Conservation (phyloP, 2,113 vertebrate genomes). For the Siphamia tubifer region DNA sequence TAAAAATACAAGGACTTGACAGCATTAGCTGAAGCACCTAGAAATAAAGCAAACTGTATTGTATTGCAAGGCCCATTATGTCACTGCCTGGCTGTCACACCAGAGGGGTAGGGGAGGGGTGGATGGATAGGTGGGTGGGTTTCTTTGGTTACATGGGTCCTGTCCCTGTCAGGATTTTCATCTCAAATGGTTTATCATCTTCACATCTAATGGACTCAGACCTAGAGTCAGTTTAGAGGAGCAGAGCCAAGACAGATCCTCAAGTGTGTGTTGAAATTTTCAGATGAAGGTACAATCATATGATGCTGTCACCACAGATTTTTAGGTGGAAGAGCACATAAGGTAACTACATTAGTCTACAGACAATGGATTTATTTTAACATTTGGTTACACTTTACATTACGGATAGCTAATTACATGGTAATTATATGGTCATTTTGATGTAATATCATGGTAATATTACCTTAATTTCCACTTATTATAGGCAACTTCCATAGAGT, state of each 20-base stretch:
- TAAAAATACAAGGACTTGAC: constrained; percentile 18
- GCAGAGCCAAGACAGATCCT: constrained; percentile 11
- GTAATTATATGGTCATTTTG: too few relatives aligned
- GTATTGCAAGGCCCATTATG: constrained; percentile 46
- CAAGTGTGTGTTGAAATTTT: constrained; percentile 24
- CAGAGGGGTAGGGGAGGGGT: neutral
- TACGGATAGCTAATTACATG: too few relatives aligned
- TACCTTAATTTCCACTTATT: too few relatives aligned
- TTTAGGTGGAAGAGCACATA: neutral
- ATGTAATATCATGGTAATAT: too few relatives aligned
- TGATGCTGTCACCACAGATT: constrained; percentile 23
- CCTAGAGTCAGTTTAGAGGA: constrained; percentile 10
- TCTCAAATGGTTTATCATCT: constrained; percentile 26
- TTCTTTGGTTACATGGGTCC: constrained; percentile 31
- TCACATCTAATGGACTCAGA: constrained; percentile 37
- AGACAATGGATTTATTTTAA: neutral
- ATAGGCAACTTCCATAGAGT: too few relatives aligned
- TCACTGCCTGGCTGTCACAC: constrained; percentile 30
- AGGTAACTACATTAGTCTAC: neutral
- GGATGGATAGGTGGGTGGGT: too few relatives aligned
- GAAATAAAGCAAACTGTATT: constrained; percentile 38
- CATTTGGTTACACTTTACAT: too few relatives aligned
- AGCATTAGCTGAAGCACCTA: constrained; percentile 10
- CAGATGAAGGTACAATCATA: neutral
- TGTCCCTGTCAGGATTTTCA: constrained; percentile 46